phyloP scores from a whole-genome alignment of 92 coral and sea anemone species.

The Micromussa lordhowensis region DNA sequence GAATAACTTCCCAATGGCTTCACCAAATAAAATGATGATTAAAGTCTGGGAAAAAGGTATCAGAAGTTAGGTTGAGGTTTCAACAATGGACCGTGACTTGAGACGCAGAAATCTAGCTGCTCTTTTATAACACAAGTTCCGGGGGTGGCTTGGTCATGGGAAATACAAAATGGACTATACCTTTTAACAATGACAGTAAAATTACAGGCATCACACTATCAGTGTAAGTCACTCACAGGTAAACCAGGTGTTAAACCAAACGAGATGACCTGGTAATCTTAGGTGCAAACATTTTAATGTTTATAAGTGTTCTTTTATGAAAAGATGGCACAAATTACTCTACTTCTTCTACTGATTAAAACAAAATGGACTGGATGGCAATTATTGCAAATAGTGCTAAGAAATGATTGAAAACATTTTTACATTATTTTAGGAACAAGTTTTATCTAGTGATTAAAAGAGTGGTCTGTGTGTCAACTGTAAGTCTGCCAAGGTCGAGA shows the following conservation, averaged over 20 bases:
- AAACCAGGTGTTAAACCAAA: neutral
- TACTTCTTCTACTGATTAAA: neutral
- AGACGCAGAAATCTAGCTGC: too few species aligned
- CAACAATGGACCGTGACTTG: too few species aligned
- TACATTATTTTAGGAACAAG: neutral
- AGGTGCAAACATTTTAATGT: neutral
- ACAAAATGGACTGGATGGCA: neutral
- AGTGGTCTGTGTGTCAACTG: neutral
- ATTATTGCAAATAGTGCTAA: neutral
- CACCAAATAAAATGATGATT: too few species aligned
- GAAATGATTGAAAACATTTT: neutral
- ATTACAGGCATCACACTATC: too few species aligned
- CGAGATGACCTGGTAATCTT: neutral
- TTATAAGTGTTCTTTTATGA: neutral
- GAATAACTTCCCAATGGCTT: too few species aligned
- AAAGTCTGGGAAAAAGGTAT: too few species aligned
- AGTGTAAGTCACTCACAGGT: too few species aligned
- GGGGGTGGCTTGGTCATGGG: too few species aligned
- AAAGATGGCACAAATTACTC: neutral
- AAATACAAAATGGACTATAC: too few species aligned
- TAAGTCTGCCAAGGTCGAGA: neutral
- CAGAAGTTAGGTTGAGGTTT: too few species aligned
- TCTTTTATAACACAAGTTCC: too few species aligned
- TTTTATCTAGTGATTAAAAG: neutral
- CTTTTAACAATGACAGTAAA: too few species aligned